These are phyloP conservation scores for Brachymystax lenok DNA, from an alignment of 2,797 vertebrate genomes.

Conservation along the genomic window DNA sequence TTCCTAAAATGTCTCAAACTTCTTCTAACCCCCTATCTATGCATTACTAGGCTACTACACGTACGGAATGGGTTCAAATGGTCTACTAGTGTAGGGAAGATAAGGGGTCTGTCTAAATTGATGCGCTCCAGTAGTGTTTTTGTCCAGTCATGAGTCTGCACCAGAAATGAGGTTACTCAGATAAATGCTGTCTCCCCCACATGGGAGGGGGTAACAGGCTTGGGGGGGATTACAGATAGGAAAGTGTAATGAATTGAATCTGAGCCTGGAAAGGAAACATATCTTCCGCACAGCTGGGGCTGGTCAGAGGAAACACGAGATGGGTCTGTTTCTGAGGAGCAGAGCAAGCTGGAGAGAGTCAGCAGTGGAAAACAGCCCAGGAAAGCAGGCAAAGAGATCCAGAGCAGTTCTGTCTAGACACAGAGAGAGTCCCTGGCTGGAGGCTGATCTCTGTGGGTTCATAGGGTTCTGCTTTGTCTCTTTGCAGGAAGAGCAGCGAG, in stretches of 20 bases:
- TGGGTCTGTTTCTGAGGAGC: conserved; percentile 15
- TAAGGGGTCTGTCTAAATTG: neutral
- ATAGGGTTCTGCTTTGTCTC: neutral
- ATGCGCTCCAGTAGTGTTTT: conserved; percentile 15
- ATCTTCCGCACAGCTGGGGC: conserved; percentile 49
- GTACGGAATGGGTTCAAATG: conserved; percentile 17
- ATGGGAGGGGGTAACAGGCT: conserved; percentile 29
- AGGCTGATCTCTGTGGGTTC: neutral
- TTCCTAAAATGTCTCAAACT: neutral
- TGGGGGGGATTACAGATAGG: conserved; percentile 33
- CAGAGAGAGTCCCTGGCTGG: conserved; percentile 5
- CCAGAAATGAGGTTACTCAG: conserved; percentile 33
- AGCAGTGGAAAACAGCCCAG: neutral
- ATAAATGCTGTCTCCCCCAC: conserved; percentile 26
- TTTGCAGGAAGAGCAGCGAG: neutral
- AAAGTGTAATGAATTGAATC: conserved; percentile 52
- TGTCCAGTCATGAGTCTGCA: conserved; percentile 14
- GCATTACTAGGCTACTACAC: neutral
- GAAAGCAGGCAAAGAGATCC: conserved; percentile 23
- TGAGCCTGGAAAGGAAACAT: conserved; percentile 35
- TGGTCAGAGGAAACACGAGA: conserved; percentile 41
- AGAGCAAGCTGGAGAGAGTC: conserved; percentile 13
- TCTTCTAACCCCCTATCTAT: neutral
- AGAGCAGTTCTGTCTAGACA: conserved; percentile 44
- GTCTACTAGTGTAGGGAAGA: conserved; percentile 9